phyloP scores from a whole-genome alignment of 2,888 invertebrate genomes.

The Charanyca ferruginea region DNA sequence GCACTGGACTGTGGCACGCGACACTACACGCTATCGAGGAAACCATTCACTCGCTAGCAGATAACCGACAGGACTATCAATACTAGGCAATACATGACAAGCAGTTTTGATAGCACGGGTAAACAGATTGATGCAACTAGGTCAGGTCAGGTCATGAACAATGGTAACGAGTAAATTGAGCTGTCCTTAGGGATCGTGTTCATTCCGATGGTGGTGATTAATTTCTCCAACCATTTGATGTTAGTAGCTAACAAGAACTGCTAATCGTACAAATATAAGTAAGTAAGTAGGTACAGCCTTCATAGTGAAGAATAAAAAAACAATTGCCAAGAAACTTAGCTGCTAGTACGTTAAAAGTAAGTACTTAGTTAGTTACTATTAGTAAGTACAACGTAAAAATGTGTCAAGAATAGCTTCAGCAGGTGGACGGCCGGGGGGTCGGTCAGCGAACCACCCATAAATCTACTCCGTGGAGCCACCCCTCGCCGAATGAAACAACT shows the following conservation, averaged over 20 bases:
- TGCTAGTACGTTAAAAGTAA: background rate
- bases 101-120: background rate
- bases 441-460: constrained; percentile 56
- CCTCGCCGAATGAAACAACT: constrained; percentile 45
- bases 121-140: constrained; percentile 2
- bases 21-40: constrained; percentile 16
- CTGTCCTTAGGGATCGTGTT: background rate
- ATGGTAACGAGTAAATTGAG: background rate
- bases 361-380: background rate
- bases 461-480: constrained; percentile 13
- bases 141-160: background rate
- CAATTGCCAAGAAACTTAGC: constrained; percentile 26
- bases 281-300: background rate
- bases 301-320: background rate
- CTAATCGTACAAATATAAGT: background rate
- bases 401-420: constrained; percentile 36
- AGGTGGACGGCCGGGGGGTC: constrained; percentile 12
- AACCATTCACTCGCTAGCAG: constrained; percentile 39
- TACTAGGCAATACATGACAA: constrained; percentile 1
- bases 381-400: constrained; percentile 19
- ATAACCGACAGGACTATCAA: constrained; percentile 29
- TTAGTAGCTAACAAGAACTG: background rate
- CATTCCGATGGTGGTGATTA: background rate
- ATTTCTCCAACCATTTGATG: background rate
- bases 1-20: constrained; percentile 42